Evolutionary conservation across 2,797 vertebrate genomes (phyloP).

Genomic region (Anguilla obscura): DNA sequence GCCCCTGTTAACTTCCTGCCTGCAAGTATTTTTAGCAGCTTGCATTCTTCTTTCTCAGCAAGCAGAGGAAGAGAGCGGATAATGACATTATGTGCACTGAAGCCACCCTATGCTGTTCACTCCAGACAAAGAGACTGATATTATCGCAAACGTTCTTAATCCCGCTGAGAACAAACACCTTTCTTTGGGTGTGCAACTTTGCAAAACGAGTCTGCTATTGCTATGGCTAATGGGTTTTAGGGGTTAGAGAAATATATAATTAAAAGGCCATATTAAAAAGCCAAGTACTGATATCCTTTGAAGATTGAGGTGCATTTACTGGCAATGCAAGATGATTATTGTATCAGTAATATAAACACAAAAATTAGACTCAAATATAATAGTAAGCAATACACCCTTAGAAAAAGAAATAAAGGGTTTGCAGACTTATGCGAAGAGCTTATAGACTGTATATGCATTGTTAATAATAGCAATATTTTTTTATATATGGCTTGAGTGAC

Average conservation of each 20-base stretch:
- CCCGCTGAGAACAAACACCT: not conserved
- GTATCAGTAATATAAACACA: not conserved
- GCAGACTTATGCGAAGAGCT: not conserved
- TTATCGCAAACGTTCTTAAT: not conserved
- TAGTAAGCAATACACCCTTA: not conserved
- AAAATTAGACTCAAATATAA: not conserved
- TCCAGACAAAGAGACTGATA: constrained; percentile 8
- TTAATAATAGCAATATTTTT: not conserved
- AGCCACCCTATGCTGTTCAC: not conserved
- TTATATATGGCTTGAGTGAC: no score
- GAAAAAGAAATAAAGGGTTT: not conserved
- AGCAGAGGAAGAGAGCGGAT: constrained; percentile 37
- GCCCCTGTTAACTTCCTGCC: constrained; percentile 27
- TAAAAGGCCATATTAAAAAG: not conserved
- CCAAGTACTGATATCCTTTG: not conserved
- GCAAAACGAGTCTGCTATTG: not conserved
- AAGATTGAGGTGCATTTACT: not conserved
- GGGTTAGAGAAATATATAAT: not conserved
- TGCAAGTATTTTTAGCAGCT: constrained; percentile 28
- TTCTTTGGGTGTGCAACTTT: not conserved
- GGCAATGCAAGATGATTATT: not conserved
- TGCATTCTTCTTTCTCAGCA: constrained; percentile 23
- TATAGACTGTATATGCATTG: not conserved
- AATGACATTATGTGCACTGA: constrained; percentile 23
- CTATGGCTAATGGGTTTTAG: not conserved